A percentile compares a stretch with the other conserved stretches of the same genome.
Evolutionary conservation across 1,140 invertebrate genomes (phyloP).

Genomic region (Steinernema feltiae): DNA sequence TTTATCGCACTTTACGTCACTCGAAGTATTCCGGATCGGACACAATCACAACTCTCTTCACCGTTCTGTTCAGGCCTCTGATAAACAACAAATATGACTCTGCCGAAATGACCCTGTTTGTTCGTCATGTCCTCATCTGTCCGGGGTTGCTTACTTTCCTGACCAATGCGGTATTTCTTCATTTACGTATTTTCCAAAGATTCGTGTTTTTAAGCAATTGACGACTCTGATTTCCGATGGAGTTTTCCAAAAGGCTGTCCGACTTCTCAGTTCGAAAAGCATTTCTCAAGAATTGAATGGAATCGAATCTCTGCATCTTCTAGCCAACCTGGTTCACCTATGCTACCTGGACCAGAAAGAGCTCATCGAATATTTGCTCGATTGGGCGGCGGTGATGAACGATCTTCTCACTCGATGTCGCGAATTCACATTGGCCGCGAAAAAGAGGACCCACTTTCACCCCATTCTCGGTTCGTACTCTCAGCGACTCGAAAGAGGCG

Average conservation of each 20-base stretch:
- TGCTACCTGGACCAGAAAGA: constrained; percentile 16
- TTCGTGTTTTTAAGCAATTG: background rate
- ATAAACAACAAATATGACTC: background rate
- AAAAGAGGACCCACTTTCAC: constrained; percentile 89
- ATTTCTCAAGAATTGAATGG: background rate
- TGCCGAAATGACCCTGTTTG: background rate
- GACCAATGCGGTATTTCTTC: background rate
- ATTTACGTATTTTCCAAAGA: background rate
- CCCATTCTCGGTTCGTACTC: constrained; percentile 94
- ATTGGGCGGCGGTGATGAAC: constrained; percentile 44
- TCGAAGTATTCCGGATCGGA: constrained; percentile 9
- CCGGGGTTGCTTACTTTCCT: background rate
- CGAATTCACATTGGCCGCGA: constrained; percentile 64
- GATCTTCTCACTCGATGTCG: constrained; percentile 27
- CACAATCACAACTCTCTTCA: constrained; percentile 32
- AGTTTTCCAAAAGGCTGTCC: background rate
- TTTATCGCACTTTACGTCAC: background rate
- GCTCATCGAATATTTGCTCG: constrained; percentile 37
- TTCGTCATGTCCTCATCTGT: background rate
- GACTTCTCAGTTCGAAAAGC: background rate
- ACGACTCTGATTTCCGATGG: background rate
- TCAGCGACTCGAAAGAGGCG: constrained; percentile 70
- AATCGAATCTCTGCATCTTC: background rate
- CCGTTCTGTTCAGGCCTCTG: constrained; percentile 25
- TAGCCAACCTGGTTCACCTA: constrained; percentile 20